Percentiles rank a stretch among this genome's conserved stretches.
Conservation (phyloP, 2,797 vertebrate genomes). For the Discoglossus pictus region DNA sequence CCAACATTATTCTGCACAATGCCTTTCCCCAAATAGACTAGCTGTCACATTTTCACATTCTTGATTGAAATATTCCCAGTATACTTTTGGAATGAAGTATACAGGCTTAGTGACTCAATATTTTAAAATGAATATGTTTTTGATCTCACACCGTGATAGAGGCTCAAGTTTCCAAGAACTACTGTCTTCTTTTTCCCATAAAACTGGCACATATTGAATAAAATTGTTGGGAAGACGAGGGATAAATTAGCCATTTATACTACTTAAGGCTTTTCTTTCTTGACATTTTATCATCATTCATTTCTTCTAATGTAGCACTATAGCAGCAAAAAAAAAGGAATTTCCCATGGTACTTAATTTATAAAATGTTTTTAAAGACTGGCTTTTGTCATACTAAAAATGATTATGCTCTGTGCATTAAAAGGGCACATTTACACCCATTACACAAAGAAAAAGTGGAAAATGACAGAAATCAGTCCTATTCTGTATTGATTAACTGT, state of each 20-base stretch:
- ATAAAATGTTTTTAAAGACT: slow-evolving; percentile 52
- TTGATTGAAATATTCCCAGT: slow-evolving; percentile 75
- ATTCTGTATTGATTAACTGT: no score
- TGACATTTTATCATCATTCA: slow-evolving; percentile 43
- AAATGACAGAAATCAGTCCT: neutral
- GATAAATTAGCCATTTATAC: slow-evolving; percentile 55
- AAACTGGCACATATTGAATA: slow-evolving; percentile 61
- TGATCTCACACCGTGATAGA: slow-evolving; percentile 60
- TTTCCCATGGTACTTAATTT: slow-evolving; percentile 33
- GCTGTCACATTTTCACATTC: slow-evolving; percentile 65
- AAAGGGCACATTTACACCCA: neutral
- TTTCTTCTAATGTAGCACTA: slow-evolving; percentile 49
- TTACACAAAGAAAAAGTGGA: neutral
- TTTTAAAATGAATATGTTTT: slow-evolving; percentile 74
- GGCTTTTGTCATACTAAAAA: slow-evolving; percentile 28
- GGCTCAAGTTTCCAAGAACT: slow-evolving; percentile 65
- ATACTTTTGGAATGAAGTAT: slow-evolving; percentile 78
- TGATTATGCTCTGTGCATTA: slow-evolving; percentile 6
- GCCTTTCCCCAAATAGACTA: slow-evolving; percentile 69
- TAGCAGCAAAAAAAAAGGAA: slow-evolving; percentile 45
- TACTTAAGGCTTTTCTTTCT: slow-evolving; percentile 50
- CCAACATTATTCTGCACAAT: slow-evolving; percentile 67
- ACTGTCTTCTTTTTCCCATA: slow-evolving; percentile 63
- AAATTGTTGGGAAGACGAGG: slow-evolving; percentile 51
- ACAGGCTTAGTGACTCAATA: slow-evolving; percentile 74